phyloP scores from a whole-genome alignment of 1,140 invertebrate genomes.

The Platyscapa corneri region DNA sequence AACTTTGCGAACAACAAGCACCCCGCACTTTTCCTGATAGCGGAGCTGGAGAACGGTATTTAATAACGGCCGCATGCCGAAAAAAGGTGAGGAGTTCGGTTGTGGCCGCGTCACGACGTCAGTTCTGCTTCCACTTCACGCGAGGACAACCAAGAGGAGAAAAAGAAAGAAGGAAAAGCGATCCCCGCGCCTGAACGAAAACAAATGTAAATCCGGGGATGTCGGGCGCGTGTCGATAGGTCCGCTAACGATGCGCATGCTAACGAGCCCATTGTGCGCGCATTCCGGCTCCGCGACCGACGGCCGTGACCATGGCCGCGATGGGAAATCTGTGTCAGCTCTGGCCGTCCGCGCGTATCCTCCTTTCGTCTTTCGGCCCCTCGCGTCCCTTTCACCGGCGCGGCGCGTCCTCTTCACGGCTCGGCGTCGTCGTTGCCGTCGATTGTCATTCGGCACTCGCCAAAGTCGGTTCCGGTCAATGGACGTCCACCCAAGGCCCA shows the following conservation, averaged over 20 bases:
- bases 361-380: not conserved
- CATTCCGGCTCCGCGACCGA: not conserved
- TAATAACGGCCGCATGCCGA: too few species aligned
- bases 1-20: too few species aligned
- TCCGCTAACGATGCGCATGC: conserved; percentile 1
- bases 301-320: conserved; percentile 48
- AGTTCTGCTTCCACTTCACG: too few species aligned
- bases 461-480: too few species aligned
- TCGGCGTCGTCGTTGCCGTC: not conserved
- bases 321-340: conserved; percentile 46
- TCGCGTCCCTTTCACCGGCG: not conserved
- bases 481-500: not conserved
- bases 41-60: too few species aligned
- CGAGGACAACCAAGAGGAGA: too few species aligned
- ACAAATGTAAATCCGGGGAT: not conserved
- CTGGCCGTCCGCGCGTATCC: not conserved
- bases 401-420: too few species aligned
- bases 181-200: not conserved
- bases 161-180: too few species aligned
- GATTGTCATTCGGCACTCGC: not conserved
- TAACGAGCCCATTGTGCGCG: conserved; percentile 1
- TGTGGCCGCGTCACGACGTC: too few species aligned
- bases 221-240: not conserved
- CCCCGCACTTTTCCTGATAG: too few species aligned
- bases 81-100: too few species aligned